Evolutionary conservation across 2,888 invertebrate genomes (phyloP), one percentile per base, ranked within the genome.

Genomic region (Acronicta leporina): DNA sequence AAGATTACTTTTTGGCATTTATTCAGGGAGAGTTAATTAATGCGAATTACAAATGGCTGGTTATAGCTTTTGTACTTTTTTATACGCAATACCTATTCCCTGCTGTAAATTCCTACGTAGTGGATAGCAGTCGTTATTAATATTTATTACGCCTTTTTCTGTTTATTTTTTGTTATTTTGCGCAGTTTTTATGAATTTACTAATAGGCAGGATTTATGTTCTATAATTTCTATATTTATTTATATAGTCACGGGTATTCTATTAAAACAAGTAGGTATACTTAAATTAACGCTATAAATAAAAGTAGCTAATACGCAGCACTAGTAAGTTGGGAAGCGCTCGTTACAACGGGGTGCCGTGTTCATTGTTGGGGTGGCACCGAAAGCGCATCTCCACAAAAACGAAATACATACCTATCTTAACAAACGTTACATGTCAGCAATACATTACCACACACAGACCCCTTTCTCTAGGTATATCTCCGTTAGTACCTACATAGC

Each of bases 1-100:
- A 85, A 87, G 84, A 86, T 86, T 87, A 87, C 87, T 87, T 89
- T 89, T 88, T 85, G 82, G 83, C 82, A 84, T 87, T 85, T 81
- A 85, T 84, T 84, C 79, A 77, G 80, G 79, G 80, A 81, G 75
- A 82, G 82, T 85, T 87, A 89, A 89, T 89, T 88, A 88, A 88
- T 88, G 85, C 86, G 85, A 84, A 86, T 87, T 83, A 83, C 81
- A 83, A 84, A 85, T 83, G 81, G 77, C 78, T 73, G 80, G 78
- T 75, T 77, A 77, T 73, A 79, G 73, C 73, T 66, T 69, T 69
- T 73, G 65, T 78, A 61, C 63, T 74, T 77, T 73, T 74, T 71
- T 64, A n/a, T 51, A 59, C 49, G 38, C 54, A 70, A 64, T 66
- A 54, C 67, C 53, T 66, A 77, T 70, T 66, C 63, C 66, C 57